phyloP scores from a whole-genome alignment of 1,140 invertebrate genomes.

The Drosophila obscura region DNA sequence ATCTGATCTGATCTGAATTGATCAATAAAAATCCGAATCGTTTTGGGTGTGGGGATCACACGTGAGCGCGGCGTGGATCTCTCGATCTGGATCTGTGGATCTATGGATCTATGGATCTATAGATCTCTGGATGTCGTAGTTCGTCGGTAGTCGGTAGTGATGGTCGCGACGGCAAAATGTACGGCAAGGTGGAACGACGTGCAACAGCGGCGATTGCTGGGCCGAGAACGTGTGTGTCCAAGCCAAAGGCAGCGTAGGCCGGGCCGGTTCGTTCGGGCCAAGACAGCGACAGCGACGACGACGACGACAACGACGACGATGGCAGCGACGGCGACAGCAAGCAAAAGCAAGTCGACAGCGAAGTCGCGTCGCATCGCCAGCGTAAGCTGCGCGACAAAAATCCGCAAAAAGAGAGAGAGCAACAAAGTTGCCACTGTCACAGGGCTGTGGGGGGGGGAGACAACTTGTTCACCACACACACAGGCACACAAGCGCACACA shows the following conservation, averaged over 20 bases:
- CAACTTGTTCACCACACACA: no score
- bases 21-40: no score
- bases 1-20: no score
- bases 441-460: no score
- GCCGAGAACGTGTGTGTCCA: slow-evolving; percentile 68
- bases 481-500: no score
- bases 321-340: slow-evolving; percentile 20
- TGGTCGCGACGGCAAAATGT: slow-evolving; percentile 40
- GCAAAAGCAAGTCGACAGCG: background rate
- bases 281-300: slow-evolving; percentile 50
- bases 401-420: slow-evolving; percentile 37
- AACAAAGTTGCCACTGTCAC: slow-evolving; percentile 41
- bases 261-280: slow-evolving; percentile 53
- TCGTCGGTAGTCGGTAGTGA: background rate
- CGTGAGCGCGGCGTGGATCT: slow-evolving; percentile 20
- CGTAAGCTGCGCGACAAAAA: slow-evolving; percentile 45
- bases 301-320: slow-evolving; percentile 1
- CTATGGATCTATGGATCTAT: no score
- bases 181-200: slow-evolving; percentile 51
- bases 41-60: slow-evolving; percentile 14
- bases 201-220: slow-evolving; percentile 57
- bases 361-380: slow-evolving; percentile 13
- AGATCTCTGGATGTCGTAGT: no score
- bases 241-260: slow-evolving; percentile 68
- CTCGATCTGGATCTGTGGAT: no score